These are phyloP conservation scores for Hirundichthys speculiger DNA, from an alignment of 2,113 vertebrate genomes.

Conservation along the genomic window DNA sequence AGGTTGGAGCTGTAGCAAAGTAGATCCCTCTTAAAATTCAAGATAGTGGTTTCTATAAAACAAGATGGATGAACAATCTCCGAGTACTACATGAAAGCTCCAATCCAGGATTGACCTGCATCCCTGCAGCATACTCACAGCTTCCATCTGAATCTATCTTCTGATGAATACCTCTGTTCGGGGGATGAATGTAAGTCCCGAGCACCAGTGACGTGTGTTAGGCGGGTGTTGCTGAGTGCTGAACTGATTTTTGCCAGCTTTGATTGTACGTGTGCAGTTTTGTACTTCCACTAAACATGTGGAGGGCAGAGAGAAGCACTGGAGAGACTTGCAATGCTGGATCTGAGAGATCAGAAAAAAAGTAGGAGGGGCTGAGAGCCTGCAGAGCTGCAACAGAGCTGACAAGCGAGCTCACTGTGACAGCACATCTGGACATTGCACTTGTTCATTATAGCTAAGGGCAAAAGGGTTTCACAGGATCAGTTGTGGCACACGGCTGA, in stretches of 20 bases:
- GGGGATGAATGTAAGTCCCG: slow-evolving; percentile 2
- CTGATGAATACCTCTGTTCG: slow-evolving; percentile 27
- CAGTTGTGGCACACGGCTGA: slow-evolving; percentile 31
- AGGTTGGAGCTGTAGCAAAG: neutral
- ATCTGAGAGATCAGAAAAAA: slow-evolving; percentile 34
- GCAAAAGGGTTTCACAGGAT: slow-evolving; percentile 17
- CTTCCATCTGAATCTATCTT: slow-evolving; percentile 25
- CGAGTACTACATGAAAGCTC: slow-evolving; percentile 18
- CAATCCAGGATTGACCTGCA: slow-evolving; percentile 21
- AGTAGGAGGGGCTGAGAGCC: slow-evolving; percentile 34
- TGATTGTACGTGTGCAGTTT: slow-evolving; percentile 39
- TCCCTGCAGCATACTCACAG: slow-evolving; percentile 13
- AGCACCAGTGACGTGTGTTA: slow-evolving; percentile 1
- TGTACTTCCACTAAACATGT: slow-evolving; percentile 37
- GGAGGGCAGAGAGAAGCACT: slow-evolving; percentile 17
- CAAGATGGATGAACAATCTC: slow-evolving; percentile 28
- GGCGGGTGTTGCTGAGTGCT: neutral
- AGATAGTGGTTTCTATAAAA: neutral
- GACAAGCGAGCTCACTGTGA: slow-evolving; percentile 50
- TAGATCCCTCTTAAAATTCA: slow-evolving; percentile 2
- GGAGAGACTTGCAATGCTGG: slow-evolving; percentile 4
- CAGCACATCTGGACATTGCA: slow-evolving; percentile 70
- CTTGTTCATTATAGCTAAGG: slow-evolving; percentile 45
- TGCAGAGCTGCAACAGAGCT: slow-evolving; percentile 57
- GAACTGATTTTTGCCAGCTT: slow-evolving; percentile 35